phyloP scores from a whole-genome alignment of 2,888 invertebrate species.

The Caenorhabditis sp. region DNA sequence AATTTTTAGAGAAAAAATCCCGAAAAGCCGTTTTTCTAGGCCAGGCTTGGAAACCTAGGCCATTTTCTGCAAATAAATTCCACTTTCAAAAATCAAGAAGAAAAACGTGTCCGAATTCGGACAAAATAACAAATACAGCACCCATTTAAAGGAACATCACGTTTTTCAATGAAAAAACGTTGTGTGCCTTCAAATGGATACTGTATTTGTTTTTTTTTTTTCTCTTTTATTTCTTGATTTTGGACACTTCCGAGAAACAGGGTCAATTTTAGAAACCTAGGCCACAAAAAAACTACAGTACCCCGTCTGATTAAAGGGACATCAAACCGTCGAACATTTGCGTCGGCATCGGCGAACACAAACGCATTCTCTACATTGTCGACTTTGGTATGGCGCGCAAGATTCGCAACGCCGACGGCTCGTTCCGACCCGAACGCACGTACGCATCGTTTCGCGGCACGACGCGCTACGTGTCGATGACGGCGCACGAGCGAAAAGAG shows the following conservation, averaged over 20 bases:
- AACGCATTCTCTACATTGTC: conserved; percentile 57
- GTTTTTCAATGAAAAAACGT: no score
- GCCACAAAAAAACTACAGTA: no score
- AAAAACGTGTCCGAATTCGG: background rate
- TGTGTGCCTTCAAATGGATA: no score
- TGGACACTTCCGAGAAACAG: no score
- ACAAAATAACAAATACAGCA: no score
- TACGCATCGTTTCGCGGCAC: conserved; percentile 68
- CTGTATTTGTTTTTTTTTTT: no score
- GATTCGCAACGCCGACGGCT: conserved; percentile 48
- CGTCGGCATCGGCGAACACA: conserved; percentile 52
- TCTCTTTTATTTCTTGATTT: no score
- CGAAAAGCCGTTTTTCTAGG: no score
- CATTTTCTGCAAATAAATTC: no score
- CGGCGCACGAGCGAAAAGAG: conserved; percentile 60
- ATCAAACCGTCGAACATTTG: conserved; percentile 67
- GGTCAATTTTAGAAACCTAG: no score
- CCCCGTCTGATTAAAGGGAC: conserved; percentile 47
- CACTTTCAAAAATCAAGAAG: background rate
- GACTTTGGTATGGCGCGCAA: conserved; percentile 62
- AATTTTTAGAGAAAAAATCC: background rate
- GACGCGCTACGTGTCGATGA: conserved; percentile 63
- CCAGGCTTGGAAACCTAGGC: no score
- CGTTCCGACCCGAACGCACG: conserved; percentile 50
- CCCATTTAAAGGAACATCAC: no score